These are phyloP conservation scores for Cephalotes varians DNA, from an alignment of 2,888 invertebrate genomes.

Conservation along the genomic window DNA sequence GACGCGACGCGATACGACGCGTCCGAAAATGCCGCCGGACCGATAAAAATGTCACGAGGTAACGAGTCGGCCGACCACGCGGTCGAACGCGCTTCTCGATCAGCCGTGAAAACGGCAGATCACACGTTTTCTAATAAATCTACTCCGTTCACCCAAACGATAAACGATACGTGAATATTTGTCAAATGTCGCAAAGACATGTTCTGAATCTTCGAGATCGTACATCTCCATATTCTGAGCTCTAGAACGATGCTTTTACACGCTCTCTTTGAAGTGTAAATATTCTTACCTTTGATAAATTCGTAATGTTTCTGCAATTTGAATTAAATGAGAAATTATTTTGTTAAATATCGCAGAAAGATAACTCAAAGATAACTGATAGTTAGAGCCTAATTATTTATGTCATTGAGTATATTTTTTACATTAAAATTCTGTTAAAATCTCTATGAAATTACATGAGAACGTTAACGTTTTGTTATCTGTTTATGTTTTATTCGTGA, in stretches of 20 bases:
- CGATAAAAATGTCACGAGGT: slow-evolving; percentile 65
- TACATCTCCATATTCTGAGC: background rate
- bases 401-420: background rate
- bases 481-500: background rate
- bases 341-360: background rate
- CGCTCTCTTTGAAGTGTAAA: background rate
- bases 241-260: background rate
- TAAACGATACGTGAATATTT: background rate
- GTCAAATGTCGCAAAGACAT: background rate
- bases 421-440: background rate
- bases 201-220: background rate
- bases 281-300: background rate
- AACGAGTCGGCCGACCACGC: slow-evolving; percentile 48
- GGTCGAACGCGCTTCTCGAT: slow-evolving; percentile 33
- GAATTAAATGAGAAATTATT: background rate
- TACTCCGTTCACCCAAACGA: background rate
- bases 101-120: slow-evolving; percentile 40
- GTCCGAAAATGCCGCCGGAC: slow-evolving; percentile 57
- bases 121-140: slow-evolving; percentile 16
- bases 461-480: background rate
- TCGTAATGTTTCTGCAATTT: background rate
- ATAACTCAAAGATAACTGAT: background rate
- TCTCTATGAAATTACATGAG: background rate
- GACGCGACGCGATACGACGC: slow-evolving; percentile 53
- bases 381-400: background rate